Evolutionary conservation across 2,113 vertebrate species (phyloP).

Genomic region (Athene noctua): DNA sequence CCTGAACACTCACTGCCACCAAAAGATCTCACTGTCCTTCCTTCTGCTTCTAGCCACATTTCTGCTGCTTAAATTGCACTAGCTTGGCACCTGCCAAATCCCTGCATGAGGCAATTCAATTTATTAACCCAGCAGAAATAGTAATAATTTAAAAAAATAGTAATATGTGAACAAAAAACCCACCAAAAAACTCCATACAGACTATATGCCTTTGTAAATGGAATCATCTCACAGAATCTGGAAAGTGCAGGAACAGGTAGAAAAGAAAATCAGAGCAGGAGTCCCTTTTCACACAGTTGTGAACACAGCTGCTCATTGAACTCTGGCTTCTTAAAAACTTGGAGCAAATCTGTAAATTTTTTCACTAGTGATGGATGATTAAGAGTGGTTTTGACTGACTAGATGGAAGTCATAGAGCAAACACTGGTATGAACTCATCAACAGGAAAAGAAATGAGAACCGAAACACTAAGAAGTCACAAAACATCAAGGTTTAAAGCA

Average conservation of each 20-base stretch:
- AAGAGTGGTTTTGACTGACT: not conserved
- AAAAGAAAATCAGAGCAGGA: not conserved
- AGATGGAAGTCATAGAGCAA: not conserved
- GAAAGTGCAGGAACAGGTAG: not conserved
- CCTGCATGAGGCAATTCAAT: not conserved
- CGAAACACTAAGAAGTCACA: not conserved
- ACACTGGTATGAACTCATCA: not conserved
- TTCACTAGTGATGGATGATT: not conserved
- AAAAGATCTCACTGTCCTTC: not conserved
- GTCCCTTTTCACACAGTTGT: not conserved
- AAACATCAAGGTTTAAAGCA: not conserved
- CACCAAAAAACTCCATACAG: not conserved
- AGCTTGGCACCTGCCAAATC: not conserved
- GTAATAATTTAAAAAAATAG: too few relatives aligned
- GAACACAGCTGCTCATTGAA: not conserved
- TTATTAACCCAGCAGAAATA: not conserved
- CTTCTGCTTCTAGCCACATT: not conserved
- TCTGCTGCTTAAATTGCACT: not conserved
- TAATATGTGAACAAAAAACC: accelerated
- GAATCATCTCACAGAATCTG: not conserved
- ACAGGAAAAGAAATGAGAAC: not conserved
- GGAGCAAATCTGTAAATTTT: not conserved
- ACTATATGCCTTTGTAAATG: not conserved
- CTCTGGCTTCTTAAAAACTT: not conserved
- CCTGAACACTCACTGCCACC: not conserved